These are phyloP conservation scores for Drosophila meridiana DNA, from an alignment of 2,888 invertebrate genomes.

Conservation along the genomic window DNA sequence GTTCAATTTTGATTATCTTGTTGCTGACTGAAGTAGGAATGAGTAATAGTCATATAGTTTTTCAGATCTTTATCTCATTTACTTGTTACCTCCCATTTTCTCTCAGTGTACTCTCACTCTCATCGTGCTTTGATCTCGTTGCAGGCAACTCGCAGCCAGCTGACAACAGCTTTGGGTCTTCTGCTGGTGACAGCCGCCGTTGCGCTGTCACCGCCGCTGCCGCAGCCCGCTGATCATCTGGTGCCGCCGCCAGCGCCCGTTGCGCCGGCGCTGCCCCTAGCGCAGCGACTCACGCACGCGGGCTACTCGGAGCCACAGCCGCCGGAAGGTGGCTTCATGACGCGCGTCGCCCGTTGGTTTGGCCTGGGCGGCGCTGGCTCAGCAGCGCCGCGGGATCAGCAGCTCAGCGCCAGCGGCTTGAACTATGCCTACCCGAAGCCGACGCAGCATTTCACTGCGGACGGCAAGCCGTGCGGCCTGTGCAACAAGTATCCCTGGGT, in stretches of 20 bases:
- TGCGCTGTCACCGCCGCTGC: conserved; percentile 29
- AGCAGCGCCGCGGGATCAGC: conserved; percentile 68
- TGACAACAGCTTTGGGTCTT: conserved; percentile 34
- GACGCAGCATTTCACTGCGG: conserved; percentile 59
- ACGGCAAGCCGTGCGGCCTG: conserved; percentile 88
- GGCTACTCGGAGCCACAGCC: conserved; percentile 36
- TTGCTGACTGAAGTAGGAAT: too few species aligned
- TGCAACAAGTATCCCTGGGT: conserved; percentile 94
- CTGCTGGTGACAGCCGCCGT: conserved; percentile 28
- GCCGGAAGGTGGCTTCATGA: conserved; percentile 79
- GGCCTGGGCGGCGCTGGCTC: conserved; percentile 72
- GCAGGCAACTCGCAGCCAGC: conserved; percentile 45
- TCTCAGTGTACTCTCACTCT: conserved; percentile 17
- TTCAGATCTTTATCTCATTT: background rate
- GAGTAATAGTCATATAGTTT: too few species aligned
- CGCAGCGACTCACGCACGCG: conserved; percentile 45
- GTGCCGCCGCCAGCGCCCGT: conserved; percentile 66
- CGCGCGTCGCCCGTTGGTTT: conserved; percentile 85
- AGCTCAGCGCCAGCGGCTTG: conserved; percentile 53
- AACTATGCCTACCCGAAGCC: conserved; percentile 77
- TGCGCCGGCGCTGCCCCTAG: conserved; percentile 33
- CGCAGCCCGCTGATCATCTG: conserved; percentile 80
- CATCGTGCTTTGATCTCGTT: conserved; percentile 23
- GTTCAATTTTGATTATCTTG: too few species aligned
- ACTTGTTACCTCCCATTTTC: background rate